phyloP scores from a whole-genome alignment of 1,140 invertebrate genomes.

The Drosophila biarmipes region DNA sequence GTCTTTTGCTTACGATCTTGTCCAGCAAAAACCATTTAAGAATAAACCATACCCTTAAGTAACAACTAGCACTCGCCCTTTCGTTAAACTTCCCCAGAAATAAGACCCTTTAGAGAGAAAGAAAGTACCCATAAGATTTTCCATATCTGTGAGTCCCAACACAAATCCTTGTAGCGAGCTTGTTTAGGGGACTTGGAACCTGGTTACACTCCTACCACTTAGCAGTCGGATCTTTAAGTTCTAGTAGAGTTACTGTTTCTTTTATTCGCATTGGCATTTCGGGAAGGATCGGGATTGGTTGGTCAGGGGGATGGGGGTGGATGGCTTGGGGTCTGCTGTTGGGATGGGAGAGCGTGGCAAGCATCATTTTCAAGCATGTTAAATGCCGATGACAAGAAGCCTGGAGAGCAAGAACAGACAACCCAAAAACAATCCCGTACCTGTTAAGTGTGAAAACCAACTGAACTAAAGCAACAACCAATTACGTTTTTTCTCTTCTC shows the following conservation, averaged over 20 bases:
- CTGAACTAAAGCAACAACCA: constrained; percentile 74
- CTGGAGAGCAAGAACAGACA: constrained; percentile 19
- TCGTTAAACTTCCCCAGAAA: background rate
- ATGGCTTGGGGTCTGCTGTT: constrained; percentile 12
- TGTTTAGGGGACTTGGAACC: background rate
- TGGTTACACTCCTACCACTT: background rate
- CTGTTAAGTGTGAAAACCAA: constrained; percentile 73
- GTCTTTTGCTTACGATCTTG: background rate
- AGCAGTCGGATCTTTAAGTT: background rate
- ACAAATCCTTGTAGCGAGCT: background rate
- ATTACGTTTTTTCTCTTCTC: constrained; percentile 77
- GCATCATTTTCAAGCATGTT: background rate
- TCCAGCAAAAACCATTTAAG: background rate
- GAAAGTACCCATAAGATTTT: too few species aligned
- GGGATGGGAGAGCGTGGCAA: constrained; percentile 15
- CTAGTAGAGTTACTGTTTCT: background rate
- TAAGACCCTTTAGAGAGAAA: background rate
- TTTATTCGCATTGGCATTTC: constrained; percentile 14
- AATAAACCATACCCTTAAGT: constrained; percentile 8
- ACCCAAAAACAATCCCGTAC: constrained; percentile 39
- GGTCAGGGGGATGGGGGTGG: background rate
- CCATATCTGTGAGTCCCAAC: too few species aligned
- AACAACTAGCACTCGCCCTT: constrained; percentile 5
- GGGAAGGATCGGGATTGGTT: constrained; percentile 6
- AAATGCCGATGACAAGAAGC: background rate